phyloP scores from a whole-genome alignment of 64 coral and sea anemone species.

The Porites lutea region DNA sequence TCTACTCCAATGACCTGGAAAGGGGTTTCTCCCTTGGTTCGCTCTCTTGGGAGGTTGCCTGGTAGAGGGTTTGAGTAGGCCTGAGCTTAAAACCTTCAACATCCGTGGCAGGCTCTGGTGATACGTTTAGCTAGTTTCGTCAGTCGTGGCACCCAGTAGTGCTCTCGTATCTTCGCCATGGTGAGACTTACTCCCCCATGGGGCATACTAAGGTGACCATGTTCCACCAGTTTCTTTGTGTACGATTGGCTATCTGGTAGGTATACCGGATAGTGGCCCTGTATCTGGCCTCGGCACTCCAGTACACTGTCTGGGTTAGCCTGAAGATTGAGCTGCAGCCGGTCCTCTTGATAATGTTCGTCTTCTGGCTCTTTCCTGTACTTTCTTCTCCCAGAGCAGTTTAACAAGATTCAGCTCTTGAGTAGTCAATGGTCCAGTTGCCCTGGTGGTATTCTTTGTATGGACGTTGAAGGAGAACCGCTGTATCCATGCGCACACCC shows the following conservation, averaged over 20 bases:
- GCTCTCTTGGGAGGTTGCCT: slow-evolving; percentile 25
- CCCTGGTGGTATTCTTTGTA: background rate
- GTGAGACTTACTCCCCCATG: slow-evolving; percentile 9
- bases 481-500: background rate
- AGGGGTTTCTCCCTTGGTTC: slow-evolving; percentile 12
- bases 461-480: background rate
- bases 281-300: slow-evolving; percentile 19
- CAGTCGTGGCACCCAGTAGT: slow-evolving; percentile 46
- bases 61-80: slow-evolving; percentile 14
- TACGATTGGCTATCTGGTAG: slow-evolving; percentile 13
- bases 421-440: background rate
- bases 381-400: background rate
- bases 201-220: background rate
- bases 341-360: background rate
- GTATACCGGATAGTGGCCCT: slow-evolving; percentile 37
- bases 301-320: slow-evolving; percentile 5
- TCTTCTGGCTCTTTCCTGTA: background rate
- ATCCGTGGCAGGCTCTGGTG: slow-evolving; percentile 4
- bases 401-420: background rate
- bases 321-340: background rate
- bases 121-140: slow-evolving; percentile 24
- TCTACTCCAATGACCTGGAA: slow-evolving; percentile 66
- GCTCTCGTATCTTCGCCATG: slow-evolving; percentile 53
- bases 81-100: slow-evolving; percentile 38
- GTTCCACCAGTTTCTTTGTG: background rate